Conservation (phyloP, 2,797 vertebrate genomes). For the Prionace glauca region DNA sequence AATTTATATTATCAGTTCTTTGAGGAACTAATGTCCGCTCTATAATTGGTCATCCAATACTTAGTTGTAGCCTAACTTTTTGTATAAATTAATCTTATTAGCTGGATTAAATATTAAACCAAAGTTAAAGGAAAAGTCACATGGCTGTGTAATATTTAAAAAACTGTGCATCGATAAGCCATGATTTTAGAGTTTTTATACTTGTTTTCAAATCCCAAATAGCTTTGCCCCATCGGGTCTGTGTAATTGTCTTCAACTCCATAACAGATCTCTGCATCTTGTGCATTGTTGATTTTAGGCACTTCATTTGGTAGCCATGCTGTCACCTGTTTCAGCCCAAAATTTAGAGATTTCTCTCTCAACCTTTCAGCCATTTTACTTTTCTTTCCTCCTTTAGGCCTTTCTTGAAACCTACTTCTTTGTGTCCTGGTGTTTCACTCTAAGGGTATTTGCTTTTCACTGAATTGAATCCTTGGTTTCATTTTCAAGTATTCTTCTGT, state of each 20-base stretch:
- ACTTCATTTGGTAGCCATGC: not conserved
- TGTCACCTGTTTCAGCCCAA: not conserved
- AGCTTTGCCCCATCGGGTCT: not conserved
- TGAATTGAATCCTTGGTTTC: too few species aligned
- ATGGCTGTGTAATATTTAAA: not conserved
- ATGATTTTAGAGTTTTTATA: not conserved
- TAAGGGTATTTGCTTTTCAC: too few species aligned
- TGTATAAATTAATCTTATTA: not conserved
- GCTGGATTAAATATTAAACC: not conserved
- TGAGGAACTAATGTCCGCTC: not conserved
- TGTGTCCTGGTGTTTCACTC: too few species aligned
- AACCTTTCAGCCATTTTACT: not conserved
- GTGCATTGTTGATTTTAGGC: not conserved
- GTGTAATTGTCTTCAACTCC: not conserved
- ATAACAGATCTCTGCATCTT: not conserved
- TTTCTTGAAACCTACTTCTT: not conserved
- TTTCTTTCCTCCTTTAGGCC: not conserved
- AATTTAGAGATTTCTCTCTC: not conserved
- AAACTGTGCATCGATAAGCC: not conserved
- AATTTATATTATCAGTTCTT: not conserved
- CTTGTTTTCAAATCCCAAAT: not conserved
- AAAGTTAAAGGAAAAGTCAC: not conserved
- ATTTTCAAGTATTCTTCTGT: too few species aligned
- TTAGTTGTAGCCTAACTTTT: not conserved
- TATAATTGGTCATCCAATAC: not conserved